These are phyloP conservation scores for Forpus xanthops DNA, from an alignment of 2,797 vertebrate genomes.

Conservation along the genomic window DNA sequence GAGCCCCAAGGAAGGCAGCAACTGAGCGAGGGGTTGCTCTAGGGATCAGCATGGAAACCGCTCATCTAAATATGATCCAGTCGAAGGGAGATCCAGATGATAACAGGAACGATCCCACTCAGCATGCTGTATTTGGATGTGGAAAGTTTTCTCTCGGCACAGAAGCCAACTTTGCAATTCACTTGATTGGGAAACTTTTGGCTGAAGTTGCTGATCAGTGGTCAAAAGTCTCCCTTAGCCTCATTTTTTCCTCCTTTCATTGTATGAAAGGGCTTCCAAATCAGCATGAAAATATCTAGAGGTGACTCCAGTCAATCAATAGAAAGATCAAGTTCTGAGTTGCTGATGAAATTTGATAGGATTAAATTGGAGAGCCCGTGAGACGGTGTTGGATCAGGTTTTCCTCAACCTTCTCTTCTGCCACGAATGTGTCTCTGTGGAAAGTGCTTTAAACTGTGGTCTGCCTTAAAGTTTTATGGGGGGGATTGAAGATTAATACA, in stretches of 20 bases:
- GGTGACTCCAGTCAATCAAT: constrained; percentile 73
- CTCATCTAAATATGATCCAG: constrained; percentile 52
- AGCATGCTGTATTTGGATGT: not conserved
- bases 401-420: constrained; percentile 60
- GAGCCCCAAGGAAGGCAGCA: constrained; percentile 73
- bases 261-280: constrained; percentile 52
- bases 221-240: constrained; percentile 63
- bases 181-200: constrained; percentile 36
- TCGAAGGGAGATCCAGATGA: not conserved
- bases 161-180: constrained; percentile 30
- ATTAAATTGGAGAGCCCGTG: constrained; percentile 47
- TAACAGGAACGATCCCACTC: not conserved
- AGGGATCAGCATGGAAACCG: constrained; percentile 84
- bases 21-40: constrained; percentile 71
- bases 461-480: not conserved
- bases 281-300: constrained; percentile 69
- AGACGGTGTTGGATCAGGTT: constrained; percentile 63
- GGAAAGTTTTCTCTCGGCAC: not conserved
- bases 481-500: not conserved
- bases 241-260: not conserved
- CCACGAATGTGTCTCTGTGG: constrained; percentile 1
- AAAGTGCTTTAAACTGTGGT: constrained; percentile 39
- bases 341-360: constrained; percentile 74
- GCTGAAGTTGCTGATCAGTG: constrained; percentile 58
- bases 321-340: constrained; percentile 72